Percentiles rank a stretch among this genome's conserved stretches.
Evolutionary conservation across 92 coral and sea anemone genomes (phyloP).

Genomic region (Micromussa lordhowensis): DNA sequence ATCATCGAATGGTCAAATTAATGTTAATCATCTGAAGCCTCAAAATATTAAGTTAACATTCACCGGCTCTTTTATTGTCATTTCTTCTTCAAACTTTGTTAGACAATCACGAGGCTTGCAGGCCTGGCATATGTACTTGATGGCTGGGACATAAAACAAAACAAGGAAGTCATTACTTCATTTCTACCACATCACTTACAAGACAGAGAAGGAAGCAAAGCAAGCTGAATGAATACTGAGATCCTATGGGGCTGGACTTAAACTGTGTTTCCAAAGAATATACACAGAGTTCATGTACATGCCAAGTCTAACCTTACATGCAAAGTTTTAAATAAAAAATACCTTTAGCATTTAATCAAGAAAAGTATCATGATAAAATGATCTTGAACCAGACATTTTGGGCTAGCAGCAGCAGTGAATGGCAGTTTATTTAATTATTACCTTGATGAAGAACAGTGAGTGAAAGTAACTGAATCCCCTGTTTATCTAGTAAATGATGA

Average conservation of each 20-base stretch:
- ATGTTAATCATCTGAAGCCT: neutral
- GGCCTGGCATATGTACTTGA: constrained; percentile 54
- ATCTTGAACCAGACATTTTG: no score
- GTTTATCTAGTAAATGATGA: constrained; percentile 12
- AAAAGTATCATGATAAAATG: no score
- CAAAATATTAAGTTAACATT: neutral
- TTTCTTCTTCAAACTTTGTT: constrained; percentile 57
- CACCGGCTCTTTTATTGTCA: constrained; percentile 51
- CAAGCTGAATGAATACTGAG: neutral
- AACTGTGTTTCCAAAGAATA: neutral
- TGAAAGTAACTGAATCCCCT: constrained; percentile 44
- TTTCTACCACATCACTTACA: neutral
- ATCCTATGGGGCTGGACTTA: neutral
- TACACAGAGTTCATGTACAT: no score
- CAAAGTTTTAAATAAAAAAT: neutral
- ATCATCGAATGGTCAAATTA: neutral
- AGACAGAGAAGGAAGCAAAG: neutral
- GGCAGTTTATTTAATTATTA: constrained; percentile 13
- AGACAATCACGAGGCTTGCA: constrained; percentile 27
- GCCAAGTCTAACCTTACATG: no score
- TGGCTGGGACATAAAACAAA: constrained; percentile 17
- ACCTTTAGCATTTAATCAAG: no score
- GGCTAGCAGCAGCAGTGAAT: no score
- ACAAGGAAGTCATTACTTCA: neutral
- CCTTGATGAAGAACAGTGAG: constrained; percentile 71